A percentile compares a stretch with the other conserved stretches of the same genome.
phyloP scores from a whole-genome alignment of 2,113 vertebrate species.

The Erythrolamprus reginae region DNA sequence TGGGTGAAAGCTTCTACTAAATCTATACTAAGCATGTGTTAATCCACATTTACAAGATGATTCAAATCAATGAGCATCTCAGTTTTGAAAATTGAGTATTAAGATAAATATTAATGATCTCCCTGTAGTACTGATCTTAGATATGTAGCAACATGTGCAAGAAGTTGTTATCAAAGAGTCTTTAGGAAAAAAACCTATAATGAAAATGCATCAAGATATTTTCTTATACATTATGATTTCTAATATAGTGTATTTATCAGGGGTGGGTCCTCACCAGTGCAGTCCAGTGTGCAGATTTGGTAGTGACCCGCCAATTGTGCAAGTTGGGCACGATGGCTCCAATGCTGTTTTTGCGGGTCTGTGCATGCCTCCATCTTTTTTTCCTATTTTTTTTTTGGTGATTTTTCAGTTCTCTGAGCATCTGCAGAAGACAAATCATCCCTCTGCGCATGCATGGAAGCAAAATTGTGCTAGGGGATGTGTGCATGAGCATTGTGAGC shows the following conservation, averaged over 20 bases:
- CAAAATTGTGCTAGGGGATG: no score
- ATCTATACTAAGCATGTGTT: constrained; percentile 12
- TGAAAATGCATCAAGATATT: constrained; percentile 13
- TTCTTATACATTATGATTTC: neutral
- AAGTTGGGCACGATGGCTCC: no score
- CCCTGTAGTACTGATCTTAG: neutral
- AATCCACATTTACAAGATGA: constrained; percentile 21
- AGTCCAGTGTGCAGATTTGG: no score
- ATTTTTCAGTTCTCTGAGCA: no score
- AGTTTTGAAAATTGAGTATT: constrained; percentile 41
- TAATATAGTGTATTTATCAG: neutral
- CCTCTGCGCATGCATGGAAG: no score
- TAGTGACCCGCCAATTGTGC: no score
- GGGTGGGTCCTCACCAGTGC: no score
- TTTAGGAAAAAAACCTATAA: constrained; percentile 16
- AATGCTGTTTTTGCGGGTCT: no score
- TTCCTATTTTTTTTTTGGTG: no score
- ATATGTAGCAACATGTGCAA: neutral
- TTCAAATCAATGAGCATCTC: constrained; percentile 39
- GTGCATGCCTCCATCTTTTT: no score
- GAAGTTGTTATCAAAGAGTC: constrained; percentile 36
- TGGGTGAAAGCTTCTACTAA: neutral
- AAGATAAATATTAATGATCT: constrained; percentile 46
- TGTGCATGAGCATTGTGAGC: no score
- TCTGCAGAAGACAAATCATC: no score